Percentiles rank a stretch among this genome's conserved stretches.
phyloP scores from a whole-genome alignment of 2,888 invertebrate genomes.

The Bhutanitis thaidina region DNA sequence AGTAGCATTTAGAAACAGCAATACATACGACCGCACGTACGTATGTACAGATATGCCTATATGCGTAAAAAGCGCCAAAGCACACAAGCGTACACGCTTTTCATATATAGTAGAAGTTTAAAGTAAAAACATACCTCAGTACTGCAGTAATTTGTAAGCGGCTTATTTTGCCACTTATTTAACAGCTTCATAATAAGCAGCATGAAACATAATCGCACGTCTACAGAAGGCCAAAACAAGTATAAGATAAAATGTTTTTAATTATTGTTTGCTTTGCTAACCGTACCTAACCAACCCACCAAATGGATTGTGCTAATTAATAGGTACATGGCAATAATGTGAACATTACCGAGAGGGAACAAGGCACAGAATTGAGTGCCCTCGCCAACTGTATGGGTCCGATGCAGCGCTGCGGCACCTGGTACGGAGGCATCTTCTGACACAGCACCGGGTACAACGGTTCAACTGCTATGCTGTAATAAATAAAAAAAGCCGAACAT shows the following conservation, averaged over 20 bases:
- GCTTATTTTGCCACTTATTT: conserved; percentile 72
- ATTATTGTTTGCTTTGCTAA: too few species aligned
- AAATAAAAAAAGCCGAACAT: not conserved
- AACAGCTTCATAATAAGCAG: conserved; percentile 63
- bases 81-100: too few species aligned
- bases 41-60: too few species aligned
- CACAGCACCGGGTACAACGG: conserved; percentile 89
- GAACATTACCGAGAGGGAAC: conserved; percentile 87
- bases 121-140: conserved; percentile 48
- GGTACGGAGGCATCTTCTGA: conserved; percentile 74
- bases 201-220: conserved; percentile 30
- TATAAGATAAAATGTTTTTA: too few species aligned
- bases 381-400: conserved; percentile 91
- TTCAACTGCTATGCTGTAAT: conserved; percentile 91
- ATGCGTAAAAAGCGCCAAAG: too few species aligned
- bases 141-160: conserved; percentile 68
- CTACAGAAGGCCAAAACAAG: not conserved
- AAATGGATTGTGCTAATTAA: too few species aligned
- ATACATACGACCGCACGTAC: too few species aligned
- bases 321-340: not conserved
- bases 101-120: too few species aligned
- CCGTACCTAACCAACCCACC: too few species aligned
- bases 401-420: conserved; percentile 61
- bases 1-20: too few species aligned
- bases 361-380: conserved; percentile 91